Evolutionary conservation across 2,797 vertebrate genomes (phyloP), one percentile per base, ranked within the genome.

Genomic region (Dicrostonyx torquatus): DNA sequence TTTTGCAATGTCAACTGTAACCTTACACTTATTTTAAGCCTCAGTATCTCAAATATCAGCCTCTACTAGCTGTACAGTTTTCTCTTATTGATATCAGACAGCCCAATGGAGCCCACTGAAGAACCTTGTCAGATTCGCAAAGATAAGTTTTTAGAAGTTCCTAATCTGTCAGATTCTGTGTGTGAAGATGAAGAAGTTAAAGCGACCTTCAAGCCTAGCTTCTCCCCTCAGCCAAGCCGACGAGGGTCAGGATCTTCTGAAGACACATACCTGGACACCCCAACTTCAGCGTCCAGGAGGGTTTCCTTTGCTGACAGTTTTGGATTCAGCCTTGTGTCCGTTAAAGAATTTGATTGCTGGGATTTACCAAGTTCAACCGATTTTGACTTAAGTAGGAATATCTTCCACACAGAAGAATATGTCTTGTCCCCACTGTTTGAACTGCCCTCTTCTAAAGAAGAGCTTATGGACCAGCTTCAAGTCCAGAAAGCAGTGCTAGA

Each of bases 281-380:
- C 98, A 83, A 93, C 94, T 94, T 98, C 96, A 34, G 94, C 97
- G 9, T 90, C 98, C 78, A 99, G 99, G 97, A 99, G 99, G 98
- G 99, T 99, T 97, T 99, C 99, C 0, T 99, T 99, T 90, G 99
- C 99, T 2, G 99, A 99, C 95, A 99, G 99, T 1, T 99, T 99
- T 95, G 99, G 99, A 90, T 98, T 99, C 94, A 98, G 99, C 97
- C 98, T 99, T 94, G 99, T 99, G 75, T 99, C 99, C 7, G 98
- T 99, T 93, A 99, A 99, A 98, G 99, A 99, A 98, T 99, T 99
- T 10, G 98, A 99, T 97, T 98, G 94, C 50, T 98, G 97, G 93
- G 98, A 97, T 37, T 98, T 98, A 43, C 98, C 98, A 18, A 98
- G 83, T 55, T 97, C 96, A 72, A 97, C 95, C 87, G 97, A 89